Evolutionary conservation across 2,888 invertebrate genomes (phyloP), one percentile per base, ranked within the genome.

Genomic region (Agrochola lychnidis): DNA sequence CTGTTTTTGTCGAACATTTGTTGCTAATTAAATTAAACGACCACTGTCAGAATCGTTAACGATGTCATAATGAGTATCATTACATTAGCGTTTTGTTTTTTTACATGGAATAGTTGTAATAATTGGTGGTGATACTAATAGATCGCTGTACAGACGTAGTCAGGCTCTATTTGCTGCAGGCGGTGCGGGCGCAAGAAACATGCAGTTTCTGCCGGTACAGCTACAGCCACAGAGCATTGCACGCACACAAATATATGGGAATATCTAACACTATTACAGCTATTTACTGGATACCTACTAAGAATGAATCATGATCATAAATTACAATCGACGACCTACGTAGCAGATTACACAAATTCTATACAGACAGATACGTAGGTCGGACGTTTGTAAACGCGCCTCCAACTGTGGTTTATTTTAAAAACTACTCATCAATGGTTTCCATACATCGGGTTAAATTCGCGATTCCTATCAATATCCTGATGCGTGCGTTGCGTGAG

Each of bases 1-100:
- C 48, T 12, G 73, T 80, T 78, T 80, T 90, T 89, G 81, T 84
- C 76, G 79, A 77, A 80, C 84, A 77, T 81, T 83, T 81, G 83
- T 78, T 80, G 80, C 85, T 89, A 91, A 91, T 90, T 90, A 91
- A 89, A 84, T 90, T 83, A 88, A 89, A 88, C 85, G 81, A 86
- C 88, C 83, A 83, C 77, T 78, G 88, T 79, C 80, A 79, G 86
- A 73, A 81, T 80, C 59, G 74, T 69, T 72, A 79, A 68, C 84
- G 68, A 88, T 86, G 83, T 73, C 80, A 62, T 84, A 84, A 86
- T 86, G 86, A 81, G 83, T 79, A 78, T 80, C 74, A 83, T 86
- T 85, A 86, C 81, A 79, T 79, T 84, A 66, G 67, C 45, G 59
- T 77, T 70, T 85, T 68, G n/a, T 63, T 84, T 71, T 86, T 82